Conservation (phyloP, 1,140 invertebrate species). For the Chymomyza costata region DNA sequence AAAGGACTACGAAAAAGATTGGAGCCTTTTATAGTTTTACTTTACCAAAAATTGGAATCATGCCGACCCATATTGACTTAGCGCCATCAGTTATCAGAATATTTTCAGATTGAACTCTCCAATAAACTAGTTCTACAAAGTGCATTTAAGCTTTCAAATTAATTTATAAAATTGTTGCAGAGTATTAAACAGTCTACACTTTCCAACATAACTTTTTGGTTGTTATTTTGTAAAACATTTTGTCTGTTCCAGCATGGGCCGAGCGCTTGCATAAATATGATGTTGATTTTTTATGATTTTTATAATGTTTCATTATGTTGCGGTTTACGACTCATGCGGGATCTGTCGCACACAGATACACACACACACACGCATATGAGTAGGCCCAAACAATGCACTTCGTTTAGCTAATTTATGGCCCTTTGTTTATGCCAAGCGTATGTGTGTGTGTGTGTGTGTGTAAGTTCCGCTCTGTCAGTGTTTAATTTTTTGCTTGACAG, state of each 20-base stretch:
- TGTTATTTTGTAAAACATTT: slow-evolving; percentile 31
- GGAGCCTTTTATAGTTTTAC: no score
- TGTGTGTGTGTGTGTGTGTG: slow-evolving; percentile 25
- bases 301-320: slow-evolving; percentile 72
- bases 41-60: no score
- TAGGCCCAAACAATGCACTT: no score
- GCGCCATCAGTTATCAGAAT: no score
- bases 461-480: slow-evolving; percentile 18
- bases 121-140: no score
- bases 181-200: background rate
- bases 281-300: slow-evolving; percentile 73
- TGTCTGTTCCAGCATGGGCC: slow-evolving; percentile 14
- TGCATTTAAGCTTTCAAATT: no score
- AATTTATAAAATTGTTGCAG: no score
- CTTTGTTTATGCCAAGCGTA: slow-evolving; percentile 5
- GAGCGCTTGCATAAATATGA: slow-evolving; percentile 62
- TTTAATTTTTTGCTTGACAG: slow-evolving; percentile 46
- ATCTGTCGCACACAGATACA: slow-evolving; percentile 14
- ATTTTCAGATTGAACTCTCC: no score
- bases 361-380: background rate
- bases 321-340: slow-evolving; percentile 64
- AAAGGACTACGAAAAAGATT: no score
- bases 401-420: slow-evolving; percentile 32
- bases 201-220: background rate
- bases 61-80: no score